Evolutionary conservation across 1,140 invertebrate species (phyloP).

Genomic region (Meloidogyne floridensis): DNA sequence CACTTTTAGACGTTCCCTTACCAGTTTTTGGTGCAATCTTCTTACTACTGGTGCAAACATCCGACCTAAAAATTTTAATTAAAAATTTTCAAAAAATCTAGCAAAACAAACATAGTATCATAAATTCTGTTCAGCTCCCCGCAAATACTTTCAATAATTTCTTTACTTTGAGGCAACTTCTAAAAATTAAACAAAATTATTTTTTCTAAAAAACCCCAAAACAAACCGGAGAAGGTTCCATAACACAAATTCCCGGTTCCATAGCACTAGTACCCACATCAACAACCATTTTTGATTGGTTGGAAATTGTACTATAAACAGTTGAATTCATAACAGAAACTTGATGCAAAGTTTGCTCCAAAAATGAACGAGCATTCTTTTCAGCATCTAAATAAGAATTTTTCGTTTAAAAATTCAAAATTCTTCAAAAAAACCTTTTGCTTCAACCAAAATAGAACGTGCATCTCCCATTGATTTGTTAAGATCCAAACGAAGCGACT

Average conservation of each 20-base stretch:
- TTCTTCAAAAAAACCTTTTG: background rate
- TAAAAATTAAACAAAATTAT: background rate
- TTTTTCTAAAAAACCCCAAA: background rate
- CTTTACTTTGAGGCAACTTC: background rate
- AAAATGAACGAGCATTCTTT: background rate
- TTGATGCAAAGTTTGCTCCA: background rate
- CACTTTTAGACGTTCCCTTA: background rate
- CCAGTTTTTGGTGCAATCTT: background rate
- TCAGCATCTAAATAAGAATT: background rate
- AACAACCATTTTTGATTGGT: background rate
- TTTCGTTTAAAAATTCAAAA: background rate
- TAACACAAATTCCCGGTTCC: background rate
- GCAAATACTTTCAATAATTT: background rate
- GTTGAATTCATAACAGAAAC: background rate
- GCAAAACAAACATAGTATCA: background rate
- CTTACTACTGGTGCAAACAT: background rate
- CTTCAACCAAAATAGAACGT: constrained; percentile 11
- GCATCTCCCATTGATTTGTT: constrained; percentile 12
- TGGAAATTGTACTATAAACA: background rate
- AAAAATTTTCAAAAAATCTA: background rate
- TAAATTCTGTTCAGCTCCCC: background rate
- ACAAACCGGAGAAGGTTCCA: background rate
- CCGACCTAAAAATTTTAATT: background rate
- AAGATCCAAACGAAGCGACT: constrained; percentile 16
- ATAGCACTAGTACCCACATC: background rate